These are phyloP conservation scores for Dinocampus coccinellae DNA, from an alignment of 2,888 invertebrate genomes.

Conservation along the genomic window DNA sequence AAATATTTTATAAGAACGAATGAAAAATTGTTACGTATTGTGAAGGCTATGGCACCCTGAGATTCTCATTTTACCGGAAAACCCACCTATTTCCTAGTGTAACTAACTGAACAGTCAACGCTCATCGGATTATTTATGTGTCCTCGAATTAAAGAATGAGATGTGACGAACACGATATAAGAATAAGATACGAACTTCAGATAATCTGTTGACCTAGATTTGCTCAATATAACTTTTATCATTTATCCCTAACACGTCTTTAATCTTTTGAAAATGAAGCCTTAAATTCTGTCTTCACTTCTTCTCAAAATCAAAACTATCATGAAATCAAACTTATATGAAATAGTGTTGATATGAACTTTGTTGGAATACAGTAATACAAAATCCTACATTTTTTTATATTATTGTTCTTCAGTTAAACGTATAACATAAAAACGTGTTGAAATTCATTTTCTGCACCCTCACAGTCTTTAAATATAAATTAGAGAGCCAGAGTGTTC, in stretches of 20 bases:
- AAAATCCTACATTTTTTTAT: neutral
- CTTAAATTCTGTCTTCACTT: neutral
- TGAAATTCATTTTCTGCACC: no score
- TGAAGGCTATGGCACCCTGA: no score
- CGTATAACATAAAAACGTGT: neutral
- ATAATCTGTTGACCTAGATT: neutral
- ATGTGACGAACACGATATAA: neutral
- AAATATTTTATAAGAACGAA: no score
- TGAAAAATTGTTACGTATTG: no score
- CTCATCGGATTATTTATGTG: no score
- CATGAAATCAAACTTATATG: no score
- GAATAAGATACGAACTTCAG: conserved; percentile 1
- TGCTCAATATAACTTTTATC: neutral
- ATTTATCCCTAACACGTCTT: neutral
- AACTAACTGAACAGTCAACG: no score
- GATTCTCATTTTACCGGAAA: no score
- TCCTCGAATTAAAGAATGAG: neutral
- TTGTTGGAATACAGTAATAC: neutral
- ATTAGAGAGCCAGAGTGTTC: no score
- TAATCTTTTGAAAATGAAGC: neutral
- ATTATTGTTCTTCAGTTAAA: neutral
- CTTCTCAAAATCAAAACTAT: conserved; percentile 13
- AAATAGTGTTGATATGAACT: neutral
- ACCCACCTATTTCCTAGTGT: no score
- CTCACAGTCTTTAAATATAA: no score